Evolutionary conservation across 2,888 invertebrate species (phyloP), one percentile per base, ranked within the genome.

Genomic region (Sphaerophoria rueppellii): DNA sequence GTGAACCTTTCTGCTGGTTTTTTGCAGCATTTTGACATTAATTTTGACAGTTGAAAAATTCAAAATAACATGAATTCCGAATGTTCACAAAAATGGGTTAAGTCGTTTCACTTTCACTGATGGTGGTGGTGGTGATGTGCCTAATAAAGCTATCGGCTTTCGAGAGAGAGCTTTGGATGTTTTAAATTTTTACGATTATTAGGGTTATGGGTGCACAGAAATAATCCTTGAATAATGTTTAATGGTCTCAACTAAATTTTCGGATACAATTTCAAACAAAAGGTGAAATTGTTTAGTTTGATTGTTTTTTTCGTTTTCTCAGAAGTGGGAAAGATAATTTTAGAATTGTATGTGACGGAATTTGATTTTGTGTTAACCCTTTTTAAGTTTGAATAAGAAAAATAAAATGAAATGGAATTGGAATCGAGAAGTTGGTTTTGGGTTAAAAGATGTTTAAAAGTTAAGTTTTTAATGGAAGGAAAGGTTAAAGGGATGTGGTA

Each of bases 201-300:
- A 40, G 60, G 60, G 60, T 60, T 60, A 32, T 43, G 43, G 24
- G 16, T 24, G 24, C 24, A 7, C 43, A 24, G 60, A 43, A 43
- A 60, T 60, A 60, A 60, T 60, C 57, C 14, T 57, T 57, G 35
- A 57, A 37, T 57, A 57, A 57, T n/a, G 40, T 32, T 60, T 24
- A 60, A 60, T 60, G 12, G 43, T 6, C 43, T 24, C 6, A 60
- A 60, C 40, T 24, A 24, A 24, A 24, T 24, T 24, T 60, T 60
- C 24, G 16, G 24, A 43, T 60, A 5, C 2, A 57, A 57, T 57
- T 57, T 35, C 24, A 40, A 16, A 60, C 24, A 60, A 60, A 60
- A 40, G 40, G 58, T 60, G 6, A 60, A 43, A 24, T 52, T 52
- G 24, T 52, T 16, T 60, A 11, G 24, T 52, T 16, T 60, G 16